Evolutionary conservation across 2,797 vertebrate species (phyloP).

Genomic region (Molossus alvarezi): DNA sequence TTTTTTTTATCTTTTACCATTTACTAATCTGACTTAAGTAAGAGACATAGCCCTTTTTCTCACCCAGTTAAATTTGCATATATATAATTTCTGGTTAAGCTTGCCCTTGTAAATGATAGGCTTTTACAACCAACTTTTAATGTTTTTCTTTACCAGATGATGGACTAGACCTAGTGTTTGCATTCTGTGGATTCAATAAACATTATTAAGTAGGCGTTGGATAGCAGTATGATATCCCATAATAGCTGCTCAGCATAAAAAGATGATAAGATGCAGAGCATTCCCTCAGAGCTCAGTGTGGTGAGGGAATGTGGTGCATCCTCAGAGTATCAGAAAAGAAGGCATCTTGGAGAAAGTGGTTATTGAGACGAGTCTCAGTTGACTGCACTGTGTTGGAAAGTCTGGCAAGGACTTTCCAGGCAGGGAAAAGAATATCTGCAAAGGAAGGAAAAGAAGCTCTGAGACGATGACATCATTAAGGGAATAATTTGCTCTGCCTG

Average conservation of each 20-base stretch:
- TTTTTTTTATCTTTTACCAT: neutral
- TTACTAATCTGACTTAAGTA: slow-evolving; percentile 13
- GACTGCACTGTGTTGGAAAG: neutral
- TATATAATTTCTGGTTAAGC: neutral
- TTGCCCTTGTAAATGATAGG: neutral
- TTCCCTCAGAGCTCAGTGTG: neutral
- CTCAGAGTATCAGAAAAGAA: neutral
- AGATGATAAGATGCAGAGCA: neutral
- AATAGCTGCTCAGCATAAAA: neutral
- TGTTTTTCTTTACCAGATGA: neutral
- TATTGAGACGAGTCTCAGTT: neutral
- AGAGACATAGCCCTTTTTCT: neutral
- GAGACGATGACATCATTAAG: neutral
- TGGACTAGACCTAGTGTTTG: neutral
- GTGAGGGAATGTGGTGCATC: neutral
- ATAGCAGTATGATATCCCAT: neutral
- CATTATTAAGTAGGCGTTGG: neutral
- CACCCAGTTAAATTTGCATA: neutral
- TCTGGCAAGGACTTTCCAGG: neutral
- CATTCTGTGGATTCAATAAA: neutral
- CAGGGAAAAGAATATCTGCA: neutral
- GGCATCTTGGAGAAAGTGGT: neutral
- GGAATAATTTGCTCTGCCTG: neutral
- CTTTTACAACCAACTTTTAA: neutral
- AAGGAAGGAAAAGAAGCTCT: neutral